A percentile compares a stretch with the other conserved stretches of the same genome.
phyloP scores from a whole-genome alignment of 2,797 vertebrate genomes.

The Peromyscus attwateri region DNA sequence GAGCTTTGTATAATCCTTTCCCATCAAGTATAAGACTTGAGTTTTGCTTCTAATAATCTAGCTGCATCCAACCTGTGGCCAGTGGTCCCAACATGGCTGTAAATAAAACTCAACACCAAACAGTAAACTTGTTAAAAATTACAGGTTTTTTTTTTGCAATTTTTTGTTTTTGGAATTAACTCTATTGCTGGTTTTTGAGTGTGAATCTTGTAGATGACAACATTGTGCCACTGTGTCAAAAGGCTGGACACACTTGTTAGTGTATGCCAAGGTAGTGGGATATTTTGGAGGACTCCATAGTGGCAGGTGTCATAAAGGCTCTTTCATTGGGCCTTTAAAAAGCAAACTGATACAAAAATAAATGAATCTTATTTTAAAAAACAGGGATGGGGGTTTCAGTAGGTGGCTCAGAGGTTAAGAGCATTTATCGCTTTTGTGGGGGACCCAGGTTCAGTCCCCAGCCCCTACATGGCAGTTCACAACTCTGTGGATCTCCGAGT shows the following conservation, averaged over 20 bases:
- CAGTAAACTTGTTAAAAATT: background rate
- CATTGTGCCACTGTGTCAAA: background rate
- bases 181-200: background rate
- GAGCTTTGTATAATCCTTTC: background rate
- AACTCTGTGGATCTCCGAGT: background rate
- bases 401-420: background rate
- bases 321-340: background rate
- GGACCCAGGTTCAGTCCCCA: background rate
- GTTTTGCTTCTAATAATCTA: background rate
- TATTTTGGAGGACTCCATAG: background rate
- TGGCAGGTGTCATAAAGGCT: background rate
- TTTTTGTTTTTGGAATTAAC: background rate
- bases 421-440: background rate
- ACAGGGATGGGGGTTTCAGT: background rate
- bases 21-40: background rate
- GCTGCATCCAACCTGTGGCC: background rate
- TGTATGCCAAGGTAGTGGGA: background rate
- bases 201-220: background rate
- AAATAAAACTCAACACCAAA: background rate
- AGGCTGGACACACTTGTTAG: background rate
- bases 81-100: background rate
- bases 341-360: background rate
- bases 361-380: background rate
- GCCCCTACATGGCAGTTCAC: background rate
- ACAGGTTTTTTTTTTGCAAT: background rate